Evolutionary conservation across 2,797 vertebrate genomes (phyloP).

Genomic region (Pseudochromis fuscus): DNA sequence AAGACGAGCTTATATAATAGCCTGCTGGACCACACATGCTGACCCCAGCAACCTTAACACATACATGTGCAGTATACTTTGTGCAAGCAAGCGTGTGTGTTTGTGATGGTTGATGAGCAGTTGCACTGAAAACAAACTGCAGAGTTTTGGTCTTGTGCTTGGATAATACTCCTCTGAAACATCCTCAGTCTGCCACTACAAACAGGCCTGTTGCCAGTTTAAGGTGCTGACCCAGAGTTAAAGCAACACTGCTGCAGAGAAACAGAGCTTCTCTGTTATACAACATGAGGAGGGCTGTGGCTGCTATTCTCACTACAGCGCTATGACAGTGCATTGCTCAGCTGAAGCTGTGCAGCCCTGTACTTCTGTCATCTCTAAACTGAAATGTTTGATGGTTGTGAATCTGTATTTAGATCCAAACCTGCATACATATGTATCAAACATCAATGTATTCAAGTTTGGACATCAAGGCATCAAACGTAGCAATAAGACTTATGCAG

Average conservation of each 20-base stretch:
- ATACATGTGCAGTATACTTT: conserved; percentile 6
- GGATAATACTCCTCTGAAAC: conserved; percentile 36
- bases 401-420: neutral
- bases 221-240: conserved; percentile 56
- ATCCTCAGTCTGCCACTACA: conserved; percentile 42
- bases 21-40: conserved; percentile 50
- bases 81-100: neutral
- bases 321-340: neutral
- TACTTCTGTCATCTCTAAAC: neutral
- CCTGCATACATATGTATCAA: neutral
- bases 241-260: conserved; percentile 56
- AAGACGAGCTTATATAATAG: conserved; percentile 61
- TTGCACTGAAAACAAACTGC: conserved; percentile 16
- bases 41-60: conserved; percentile 21
- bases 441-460: neutral
- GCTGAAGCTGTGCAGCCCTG: neutral
- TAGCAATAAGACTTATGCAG: neutral
- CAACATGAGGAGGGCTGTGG: conserved; percentile 10
- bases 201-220: conserved; percentile 45
- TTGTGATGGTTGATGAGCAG: conserved; percentile 2
- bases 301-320: neutral
- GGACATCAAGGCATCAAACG: neutral
- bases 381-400: neutral
- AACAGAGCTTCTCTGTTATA: conserved; percentile 55
- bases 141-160: conserved; percentile 11